Evolutionary conservation across 2,797 vertebrate species (phyloP).

Genomic region (Acanthurus tractus): DNA sequence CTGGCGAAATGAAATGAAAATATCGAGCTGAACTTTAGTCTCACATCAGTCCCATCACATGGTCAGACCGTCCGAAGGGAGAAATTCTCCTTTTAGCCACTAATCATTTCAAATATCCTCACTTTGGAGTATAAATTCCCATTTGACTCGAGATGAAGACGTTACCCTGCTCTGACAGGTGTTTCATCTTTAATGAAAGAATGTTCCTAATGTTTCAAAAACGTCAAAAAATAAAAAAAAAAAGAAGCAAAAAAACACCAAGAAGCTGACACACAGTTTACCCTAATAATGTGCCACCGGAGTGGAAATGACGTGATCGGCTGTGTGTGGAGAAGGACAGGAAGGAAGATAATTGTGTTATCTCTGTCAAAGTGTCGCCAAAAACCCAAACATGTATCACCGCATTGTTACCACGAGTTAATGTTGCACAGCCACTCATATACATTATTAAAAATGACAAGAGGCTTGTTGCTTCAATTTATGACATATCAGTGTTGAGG

Average conservation of each 20-base stretch:
- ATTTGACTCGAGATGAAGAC: conserved; percentile 27
- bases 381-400: conserved; percentile 30
- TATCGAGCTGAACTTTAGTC: conserved; percentile 11
- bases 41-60: conserved; percentile 10
- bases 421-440: conserved; percentile 31
- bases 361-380: conserved; percentile 27
- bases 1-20: not conserved
- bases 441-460: conserved; percentile 76
- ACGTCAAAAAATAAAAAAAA: conserved; percentile 56
- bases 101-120: conserved; percentile 31
- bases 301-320: conserved; percentile 58
- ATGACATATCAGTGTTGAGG: conserved; percentile 53
- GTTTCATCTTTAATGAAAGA: conserved; percentile 60
- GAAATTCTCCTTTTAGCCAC: conserved; percentile 36
- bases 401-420: conserved; percentile 34
- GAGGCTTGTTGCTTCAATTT: conserved; percentile 66
- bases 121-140: conserved; percentile 24
- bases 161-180: conserved; percentile 46
- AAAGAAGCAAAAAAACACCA: not conserved
- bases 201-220: conserved; percentile 36
- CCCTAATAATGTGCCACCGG: conserved; percentile 27
- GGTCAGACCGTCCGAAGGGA: not conserved
- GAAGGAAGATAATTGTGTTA: conserved; percentile 51
- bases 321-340: conserved; percentile 26
- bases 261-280: conserved; percentile 14